Conservation (phyloP, 2,113 vertebrate genomes). For the Ascaphus truei region DNA sequence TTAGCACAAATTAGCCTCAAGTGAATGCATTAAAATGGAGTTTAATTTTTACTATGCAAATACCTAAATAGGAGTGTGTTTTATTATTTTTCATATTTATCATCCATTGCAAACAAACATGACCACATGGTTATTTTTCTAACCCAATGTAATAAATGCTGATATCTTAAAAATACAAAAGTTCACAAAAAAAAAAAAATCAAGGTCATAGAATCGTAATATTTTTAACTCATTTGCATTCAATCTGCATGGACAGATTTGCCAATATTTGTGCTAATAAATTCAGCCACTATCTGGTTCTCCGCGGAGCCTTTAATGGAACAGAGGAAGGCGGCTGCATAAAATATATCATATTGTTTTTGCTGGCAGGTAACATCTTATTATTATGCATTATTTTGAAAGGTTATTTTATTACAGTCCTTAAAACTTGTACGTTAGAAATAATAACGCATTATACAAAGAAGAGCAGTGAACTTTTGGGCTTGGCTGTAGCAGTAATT, state of each 20-base stretch:
- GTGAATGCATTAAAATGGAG: too few species aligned
- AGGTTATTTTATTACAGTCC: constrained; percentile 21
- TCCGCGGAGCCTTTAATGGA: constrained; percentile 9
- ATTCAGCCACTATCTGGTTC: constrained; percentile 9
- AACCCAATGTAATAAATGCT: constrained; percentile 1
- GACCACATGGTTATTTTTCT: too few species aligned
- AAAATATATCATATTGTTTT: constrained; percentile 30
- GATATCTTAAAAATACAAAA: too few species aligned
- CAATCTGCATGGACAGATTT: constrained; percentile 2
- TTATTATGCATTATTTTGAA: constrained; percentile 28
- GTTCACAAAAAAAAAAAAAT: not conserved
- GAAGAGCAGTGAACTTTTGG: constrained; percentile 29
- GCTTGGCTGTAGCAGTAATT: constrained; percentile 49
- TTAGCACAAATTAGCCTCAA: too few species aligned
- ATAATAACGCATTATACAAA: constrained; percentile 6
- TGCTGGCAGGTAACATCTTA: constrained; percentile 24
- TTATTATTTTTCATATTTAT: too few species aligned
- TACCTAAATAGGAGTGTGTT: too few species aligned
- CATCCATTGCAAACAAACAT: too few species aligned
- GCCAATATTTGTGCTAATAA: constrained; percentile 32
- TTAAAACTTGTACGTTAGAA: constrained; percentile 27
- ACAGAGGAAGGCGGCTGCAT: not conserved
- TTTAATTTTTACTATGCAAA: too few species aligned
- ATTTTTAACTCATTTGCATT: constrained; percentile 6
- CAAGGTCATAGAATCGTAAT: not conserved